Evolutionary conservation across 2,113 vertebrate species (phyloP), one percentile per base, ranked within the genome.

Genomic region (Silurus glanis): DNA sequence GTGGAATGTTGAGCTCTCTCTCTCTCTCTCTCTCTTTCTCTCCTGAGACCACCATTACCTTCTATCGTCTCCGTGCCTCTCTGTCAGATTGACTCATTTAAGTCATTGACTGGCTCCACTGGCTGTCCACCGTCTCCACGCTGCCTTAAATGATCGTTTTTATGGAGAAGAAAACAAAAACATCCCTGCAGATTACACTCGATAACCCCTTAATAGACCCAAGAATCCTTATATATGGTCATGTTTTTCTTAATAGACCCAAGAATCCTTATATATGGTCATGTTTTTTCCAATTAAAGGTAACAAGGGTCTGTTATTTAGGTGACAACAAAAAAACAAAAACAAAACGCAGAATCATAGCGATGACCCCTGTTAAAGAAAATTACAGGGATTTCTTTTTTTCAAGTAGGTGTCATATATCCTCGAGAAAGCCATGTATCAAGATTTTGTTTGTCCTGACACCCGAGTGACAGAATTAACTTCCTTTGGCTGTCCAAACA

Each of bases 31-130:
- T 37, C 37, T 37, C 37, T 37, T 37, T 37, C 37, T 37, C 37
- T 82, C 49, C 56, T 49, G 61, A 80, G 75, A 49, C 62, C 21
- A 56, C 9, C 37, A 8, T 28, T 71, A 21, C 59, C 72, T 49
- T 55, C 13, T 45, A 28, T 84, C 17, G n/a, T 14, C 23, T 79
- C 55, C 86, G 84, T 89, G 88, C 9, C 83, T 89, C 25, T 25
- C 28, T 28, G 55, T 23, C 86, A 80, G 88, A 87, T 83, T 82
- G 86, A 72, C 76, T 89, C 83, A 87, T 89, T 82, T 89, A 45
- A 83, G 59, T 58, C 53, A 89, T 89, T 76, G 88, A 87, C 76
- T 28, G 82, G 12, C 85, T 86, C 66, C 59, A 66, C 49, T 67
- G 78, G 64, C 69, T 76, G 37, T 53, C 61, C 82, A 66, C 25